Evolutionary conservation across 2,113 vertebrate species (phyloP).

Genomic region (Cebus imitator): DNA sequence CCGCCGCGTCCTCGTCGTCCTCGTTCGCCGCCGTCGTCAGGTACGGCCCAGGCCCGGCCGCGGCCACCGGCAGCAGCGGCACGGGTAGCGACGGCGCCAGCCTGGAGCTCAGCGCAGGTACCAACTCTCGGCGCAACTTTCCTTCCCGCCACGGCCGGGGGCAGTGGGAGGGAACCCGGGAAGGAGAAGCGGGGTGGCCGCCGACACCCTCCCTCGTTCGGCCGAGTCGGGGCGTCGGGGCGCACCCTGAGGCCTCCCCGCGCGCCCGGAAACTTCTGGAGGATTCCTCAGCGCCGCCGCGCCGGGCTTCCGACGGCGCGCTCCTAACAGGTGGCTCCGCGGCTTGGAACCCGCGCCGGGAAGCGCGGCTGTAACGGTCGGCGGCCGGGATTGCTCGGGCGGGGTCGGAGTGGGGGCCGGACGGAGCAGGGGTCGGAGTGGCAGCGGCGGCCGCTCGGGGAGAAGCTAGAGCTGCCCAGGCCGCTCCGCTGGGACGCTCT

Average conservation of each 20-base stretch:
- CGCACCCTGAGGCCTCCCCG: neutral
- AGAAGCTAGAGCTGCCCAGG: neutral
- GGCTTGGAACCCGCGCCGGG: neutral
- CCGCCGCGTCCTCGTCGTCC: constrained; percentile 66
- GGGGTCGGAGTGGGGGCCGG: neutral
- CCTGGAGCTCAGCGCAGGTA: constrained; percentile 93
- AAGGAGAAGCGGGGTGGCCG: neutral
- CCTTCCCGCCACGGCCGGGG: neutral
- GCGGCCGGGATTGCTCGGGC: accelerated
- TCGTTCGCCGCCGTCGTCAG: constrained; percentile 81
- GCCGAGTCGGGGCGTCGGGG: accelerated
- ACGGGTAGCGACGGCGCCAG: constrained; percentile 80
- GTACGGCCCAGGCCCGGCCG: constrained; percentile 80
- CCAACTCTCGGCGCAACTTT: constrained; percentile 68
- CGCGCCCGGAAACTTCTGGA: constrained; percentile 41
- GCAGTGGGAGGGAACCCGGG: neutral
- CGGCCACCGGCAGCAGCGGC: constrained; percentile 76
- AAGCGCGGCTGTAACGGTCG: neutral
- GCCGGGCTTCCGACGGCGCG: constrained; percentile 46
- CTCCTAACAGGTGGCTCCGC: constrained; percentile 70
- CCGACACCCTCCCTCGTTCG: neutral
- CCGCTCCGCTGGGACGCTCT: neutral
- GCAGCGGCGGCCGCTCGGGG: neutral
- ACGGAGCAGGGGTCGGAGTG: neutral
- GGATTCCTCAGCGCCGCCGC: neutral